Evolutionary conservation across 2,888 invertebrate species (phyloP).

Genomic region (Drosophila neotestacea): DNA sequence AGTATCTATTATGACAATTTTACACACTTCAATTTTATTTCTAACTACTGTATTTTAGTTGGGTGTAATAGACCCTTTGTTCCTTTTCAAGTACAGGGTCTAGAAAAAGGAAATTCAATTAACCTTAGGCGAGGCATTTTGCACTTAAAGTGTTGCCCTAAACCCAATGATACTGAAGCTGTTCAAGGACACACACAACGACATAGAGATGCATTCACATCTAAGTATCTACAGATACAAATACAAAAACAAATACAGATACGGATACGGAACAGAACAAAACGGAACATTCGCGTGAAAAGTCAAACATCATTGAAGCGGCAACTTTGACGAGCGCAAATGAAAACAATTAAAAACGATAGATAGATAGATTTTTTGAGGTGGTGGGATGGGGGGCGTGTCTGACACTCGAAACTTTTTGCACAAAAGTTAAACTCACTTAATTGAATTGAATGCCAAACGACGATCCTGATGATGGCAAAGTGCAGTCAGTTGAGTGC

Average conservation of each 20-base stretch:
- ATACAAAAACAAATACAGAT: background rate
- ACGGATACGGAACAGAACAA: background rate
- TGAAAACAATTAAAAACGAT: conserved; percentile 63
- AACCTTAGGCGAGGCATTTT: conserved; percentile 36
- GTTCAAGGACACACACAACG: conserved; percentile 23
- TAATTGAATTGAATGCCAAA: conserved; percentile 75
- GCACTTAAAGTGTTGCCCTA: conserved; percentile 29
- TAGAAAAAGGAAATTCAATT: conserved; percentile 40
- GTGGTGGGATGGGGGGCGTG: conserved; percentile 29
- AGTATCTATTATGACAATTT: no score
- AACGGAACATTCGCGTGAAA: conserved; percentile 17
- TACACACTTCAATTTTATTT: no score
- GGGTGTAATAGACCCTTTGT: no score
- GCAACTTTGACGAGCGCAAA: conserved; percentile 59
- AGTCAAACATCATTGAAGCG: conserved; percentile 52
- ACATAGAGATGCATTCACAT: background rate
- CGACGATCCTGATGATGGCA: conserved; percentile 24
- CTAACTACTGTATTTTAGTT: no score
- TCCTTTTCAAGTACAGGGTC: no score
- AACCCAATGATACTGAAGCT: conserved; percentile 5
- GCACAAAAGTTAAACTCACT: conserved; percentile 50
- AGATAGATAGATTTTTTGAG: conserved; percentile 30
- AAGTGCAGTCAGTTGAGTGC: conserved; percentile 67
- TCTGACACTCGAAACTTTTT: conserved; percentile 23
- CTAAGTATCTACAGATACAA: background rate